Evolutionary conservation across 2,797 vertebrate genomes (phyloP), one percentile per base, ranked within the genome.

Genomic region (Hippocampus kuda): DNA sequence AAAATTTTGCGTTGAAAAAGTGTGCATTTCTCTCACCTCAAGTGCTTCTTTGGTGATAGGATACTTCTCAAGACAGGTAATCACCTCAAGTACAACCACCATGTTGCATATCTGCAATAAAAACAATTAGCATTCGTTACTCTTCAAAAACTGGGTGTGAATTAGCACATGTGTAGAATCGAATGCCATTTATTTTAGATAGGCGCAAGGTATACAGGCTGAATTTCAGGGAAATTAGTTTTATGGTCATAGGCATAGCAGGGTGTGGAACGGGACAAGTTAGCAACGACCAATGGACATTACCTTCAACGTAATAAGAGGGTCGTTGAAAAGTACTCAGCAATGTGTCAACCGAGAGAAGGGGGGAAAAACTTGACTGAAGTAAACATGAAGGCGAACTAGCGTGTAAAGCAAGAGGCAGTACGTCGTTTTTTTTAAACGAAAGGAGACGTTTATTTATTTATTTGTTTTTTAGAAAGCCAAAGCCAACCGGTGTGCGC

Each of bases 21-120:
- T 24, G 11, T 72, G 24, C 27, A 20, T 26, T 46, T 13, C 12
- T 27, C 83, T 85, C 89, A 98, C 96, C 94, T 98, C 95, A 82
- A 98, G 93, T 85, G 95, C 96, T 93, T 99, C 96, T 97, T 99
- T 99, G 94, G 96, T 99, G 88, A 99, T 99, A 68, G 96, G 96
- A 81, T 93, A 98, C 85, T 95, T 98, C 89, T 99, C 96, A 90
- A 99, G 89, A 90, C 92, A 92, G 88, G 95, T 89, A 90, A 99
- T 99, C 78, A 99, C 96, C 89, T 99, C 96, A 88, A 95, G 85
- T 87, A 99, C 96, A 84, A 90, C 94, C 91, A 95, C 96, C 96
- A 99, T 99, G 89, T 98, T 96, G 93, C 90, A 92, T 92, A 99
- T 99, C 96, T 99, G 90, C 64, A 75, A 67, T 11, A 61, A 69